Evolutionary conservation across 2,888 invertebrate genomes (phyloP).

Genomic region (Epistrophella euchroma): DNA sequence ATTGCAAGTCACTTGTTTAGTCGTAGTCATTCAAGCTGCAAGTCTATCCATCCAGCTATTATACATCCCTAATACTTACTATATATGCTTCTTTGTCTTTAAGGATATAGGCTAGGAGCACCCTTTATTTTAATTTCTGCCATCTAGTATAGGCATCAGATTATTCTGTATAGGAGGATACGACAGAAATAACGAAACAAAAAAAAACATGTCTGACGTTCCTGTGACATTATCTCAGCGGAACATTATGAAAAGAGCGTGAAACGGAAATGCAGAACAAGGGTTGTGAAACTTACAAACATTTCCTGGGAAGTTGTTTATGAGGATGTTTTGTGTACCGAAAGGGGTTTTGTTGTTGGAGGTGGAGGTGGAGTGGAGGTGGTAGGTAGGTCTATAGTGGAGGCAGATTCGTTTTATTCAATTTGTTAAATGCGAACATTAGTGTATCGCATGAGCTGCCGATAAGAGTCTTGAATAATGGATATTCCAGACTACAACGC

Average conservation of each 20-base stretch:
- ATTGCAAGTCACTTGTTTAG: conserved; percentile 66
- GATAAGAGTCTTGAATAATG: conserved; percentile 73
- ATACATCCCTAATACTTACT: no score
- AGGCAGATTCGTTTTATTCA: conserved; percentile 60
- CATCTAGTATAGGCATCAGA: conserved; percentile 34
- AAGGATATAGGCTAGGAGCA: neutral
- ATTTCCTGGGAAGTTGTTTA: conserved; percentile 59
- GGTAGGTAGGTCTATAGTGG: neutral
- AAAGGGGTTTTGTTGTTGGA: neutral
- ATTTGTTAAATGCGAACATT: conserved; percentile 75
- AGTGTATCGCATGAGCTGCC: conserved; percentile 70
- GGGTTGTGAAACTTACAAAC: conserved; percentile 64
- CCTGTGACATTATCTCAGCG: conserved; percentile 70
- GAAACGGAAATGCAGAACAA: conserved; percentile 72
- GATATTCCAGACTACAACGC: conserved; percentile 48
- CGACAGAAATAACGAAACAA: conserved; percentile 10
- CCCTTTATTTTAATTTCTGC: conserved; percentile 48
- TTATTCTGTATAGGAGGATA: conserved; percentile 29
- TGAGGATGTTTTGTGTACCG: conserved; percentile 38
- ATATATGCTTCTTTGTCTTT: conserved; percentile 4
- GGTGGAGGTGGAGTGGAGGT: neutral
- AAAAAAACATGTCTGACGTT: conserved; percentile 44
- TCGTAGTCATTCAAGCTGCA: neutral
- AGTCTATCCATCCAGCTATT: neutral
- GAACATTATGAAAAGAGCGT: conserved; percentile 69